These are phyloP conservation scores for Chaetodon auriga DNA, from an alignment of 2,113 vertebrate species.

Conservation along the genomic window DNA sequence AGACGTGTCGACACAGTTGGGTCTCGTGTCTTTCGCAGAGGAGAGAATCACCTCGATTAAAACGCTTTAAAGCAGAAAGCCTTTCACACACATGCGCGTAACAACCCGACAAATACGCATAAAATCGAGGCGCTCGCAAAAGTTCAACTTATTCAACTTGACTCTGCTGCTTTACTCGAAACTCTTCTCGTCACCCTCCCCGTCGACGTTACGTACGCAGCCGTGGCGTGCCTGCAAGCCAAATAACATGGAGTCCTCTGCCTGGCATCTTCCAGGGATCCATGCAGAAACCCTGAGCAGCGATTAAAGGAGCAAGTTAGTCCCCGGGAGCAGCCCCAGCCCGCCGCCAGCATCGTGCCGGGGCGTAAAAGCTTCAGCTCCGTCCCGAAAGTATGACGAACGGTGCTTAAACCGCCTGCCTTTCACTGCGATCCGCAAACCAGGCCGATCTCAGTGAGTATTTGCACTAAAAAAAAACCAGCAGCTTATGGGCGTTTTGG, in stretches of 20 bases:
- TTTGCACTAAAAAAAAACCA: constrained; percentile 44
- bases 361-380: constrained; percentile 54
- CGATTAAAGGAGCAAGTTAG: constrained; percentile 23
- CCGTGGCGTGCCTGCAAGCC: constrained; percentile 83
- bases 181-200: constrained; percentile 73
- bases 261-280: constrained; percentile 75
- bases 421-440: constrained; percentile 64
- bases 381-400: constrained; percentile 70
- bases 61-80: fast-evolving
- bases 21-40: neutral
- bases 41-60: neutral
- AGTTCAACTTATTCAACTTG: constrained; percentile 63
- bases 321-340: constrained; percentile 35
- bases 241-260: constrained; percentile 85
- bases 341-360: constrained; percentile 56
- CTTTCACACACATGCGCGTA: neutral
- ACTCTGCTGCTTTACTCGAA: constrained; percentile 33
- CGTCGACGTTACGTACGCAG: constrained; percentile 84
- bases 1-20: fast-evolving
- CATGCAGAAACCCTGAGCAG: constrained; percentile 54
- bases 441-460: constrained; percentile 85
- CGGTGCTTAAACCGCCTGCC: constrained; percentile 60
- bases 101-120: neutral
- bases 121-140: neutral
- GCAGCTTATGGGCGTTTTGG: constrained; percentile 47